Base-by-base conservation (phyloP, 2,888 invertebrate genomes). In the Drosophila hamatofila region DNA sequence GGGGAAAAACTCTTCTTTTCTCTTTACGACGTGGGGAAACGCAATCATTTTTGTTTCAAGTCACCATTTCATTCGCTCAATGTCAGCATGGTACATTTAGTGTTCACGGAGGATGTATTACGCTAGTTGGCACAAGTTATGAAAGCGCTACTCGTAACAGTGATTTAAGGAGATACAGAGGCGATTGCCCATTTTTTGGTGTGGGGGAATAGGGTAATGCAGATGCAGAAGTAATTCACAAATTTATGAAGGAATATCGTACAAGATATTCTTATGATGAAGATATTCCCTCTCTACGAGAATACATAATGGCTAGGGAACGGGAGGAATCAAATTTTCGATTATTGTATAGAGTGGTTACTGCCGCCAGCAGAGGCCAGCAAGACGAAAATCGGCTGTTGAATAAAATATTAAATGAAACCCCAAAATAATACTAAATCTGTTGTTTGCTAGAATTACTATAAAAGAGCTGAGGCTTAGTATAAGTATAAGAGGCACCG, bases 11-110 rank as follows among this genome's bases (percentile, higher is more conserved):
- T 46, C 46, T 46, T 46, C 23, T 25, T 25, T 46, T 46, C 25
- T 46, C 46, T 46, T 41, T 41, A 41, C 18, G 41, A 18, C 41
- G 41, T 41, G 41, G 41, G 41, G 41, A 41, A 41, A 41, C 41
- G 18, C 41, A 41, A 18, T 5, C 41, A 41, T 11, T 41, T 18
- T 41, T 41, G 18, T 41, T 41, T 18, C 18, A 18, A 18, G 18
- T 41, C 41, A 41, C 41, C 41, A 18, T 41, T 41, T 41, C 41
- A 41, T 41, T 41, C 2, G 39, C 39, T 39, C 39, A 39, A 39
- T 39, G 18, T 18, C 18, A 18, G 8, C n/a, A 39, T 39, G 39
- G n/a, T 39, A 3, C 9, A 39, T 39, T 39, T 39, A 39, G 39
- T 39, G 39, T 18, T 39, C n/a, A 9, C 9, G 39, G 18, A 0